Percentiles rank a stretch among this genome's conserved stretches.
Evolutionary conservation across 2,888 invertebrate species (phyloP).

Genomic region (Mesorhabditis spiculigera): DNA sequence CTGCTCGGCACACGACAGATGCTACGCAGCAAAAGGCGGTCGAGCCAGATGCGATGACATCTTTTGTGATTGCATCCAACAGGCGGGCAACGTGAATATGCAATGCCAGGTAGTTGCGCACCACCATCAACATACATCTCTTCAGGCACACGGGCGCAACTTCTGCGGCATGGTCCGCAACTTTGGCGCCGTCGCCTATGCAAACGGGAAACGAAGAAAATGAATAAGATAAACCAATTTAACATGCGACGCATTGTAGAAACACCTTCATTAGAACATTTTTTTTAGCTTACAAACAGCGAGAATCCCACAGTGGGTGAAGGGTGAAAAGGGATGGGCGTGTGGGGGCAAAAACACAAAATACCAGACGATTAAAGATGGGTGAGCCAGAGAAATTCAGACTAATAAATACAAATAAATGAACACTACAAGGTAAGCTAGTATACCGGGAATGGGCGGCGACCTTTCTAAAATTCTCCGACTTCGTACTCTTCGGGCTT

Average conservation of each 20-base stretch:
- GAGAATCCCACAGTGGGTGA: too few species aligned
- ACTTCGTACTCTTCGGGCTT: conserved; percentile 36
- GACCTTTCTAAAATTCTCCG: conserved; percentile 21
- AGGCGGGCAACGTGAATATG: not conserved
- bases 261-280: too few species aligned
- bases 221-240: not conserved
- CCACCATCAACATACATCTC: not conserved
- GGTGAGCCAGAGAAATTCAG: too few species aligned
- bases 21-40: conserved; percentile 2
- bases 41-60: not conserved
- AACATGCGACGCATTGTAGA: too few species aligned
- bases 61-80: not conserved
- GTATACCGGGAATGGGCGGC: too few species aligned
- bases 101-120: not conserved
- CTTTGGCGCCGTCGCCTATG: not conserved
- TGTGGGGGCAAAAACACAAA: too few species aligned
- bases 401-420: too few species aligned
- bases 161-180: conserved; percentile 2
- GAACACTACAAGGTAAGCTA: too few species aligned
- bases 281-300: too few species aligned
- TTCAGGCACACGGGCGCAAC: not conserved
- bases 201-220: not conserved
- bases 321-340: too few species aligned
- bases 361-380: too few species aligned
- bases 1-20: conserved; percentile 1